phyloP scores from a whole-genome alignment of 1,140 invertebrate species.

The Homarus americanus region DNA sequence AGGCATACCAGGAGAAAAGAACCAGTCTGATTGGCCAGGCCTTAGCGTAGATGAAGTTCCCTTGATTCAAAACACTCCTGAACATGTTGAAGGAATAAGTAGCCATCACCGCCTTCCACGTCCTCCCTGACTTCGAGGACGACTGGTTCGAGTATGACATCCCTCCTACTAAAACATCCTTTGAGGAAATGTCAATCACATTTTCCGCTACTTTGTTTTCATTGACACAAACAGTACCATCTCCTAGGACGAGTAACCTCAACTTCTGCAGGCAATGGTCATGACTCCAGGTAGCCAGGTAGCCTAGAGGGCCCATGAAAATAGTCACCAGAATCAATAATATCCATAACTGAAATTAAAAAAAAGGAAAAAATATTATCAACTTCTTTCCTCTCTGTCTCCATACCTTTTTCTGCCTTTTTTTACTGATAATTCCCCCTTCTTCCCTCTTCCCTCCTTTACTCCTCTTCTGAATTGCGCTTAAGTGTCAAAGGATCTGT shows the following conservation, averaged over 20 bases:
- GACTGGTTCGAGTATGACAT: no score
- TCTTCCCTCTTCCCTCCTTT: no score
- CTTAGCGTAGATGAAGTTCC: not conserved
- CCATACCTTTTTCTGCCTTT: no score
- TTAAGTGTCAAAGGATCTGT: no score
- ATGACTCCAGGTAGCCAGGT: not conserved
- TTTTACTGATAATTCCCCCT: no score
- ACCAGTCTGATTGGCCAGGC: constrained; percentile 21
- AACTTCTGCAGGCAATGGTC: constrained; percentile 1
- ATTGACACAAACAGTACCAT: no score
- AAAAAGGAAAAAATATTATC: not conserved
- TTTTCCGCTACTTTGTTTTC: not conserved
- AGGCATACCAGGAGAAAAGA: constrained; percentile 41
- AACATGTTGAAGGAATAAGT: constrained; percentile 37
- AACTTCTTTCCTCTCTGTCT: no score
- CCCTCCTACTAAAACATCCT: not conserved
- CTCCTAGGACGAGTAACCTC: not conserved
- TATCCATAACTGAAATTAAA: constrained; percentile 17
- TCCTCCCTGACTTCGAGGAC: no score
- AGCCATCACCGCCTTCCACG: no score
- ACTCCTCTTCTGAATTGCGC: no score
- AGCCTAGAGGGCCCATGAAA: constrained; percentile 25
- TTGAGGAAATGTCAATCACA: not conserved
- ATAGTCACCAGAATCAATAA: constrained; percentile 14
- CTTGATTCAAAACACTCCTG: constrained; percentile 26